Evolutionary conservation across 2,888 invertebrate species (phyloP).

Genomic region (Craniophora ligustri): DNA sequence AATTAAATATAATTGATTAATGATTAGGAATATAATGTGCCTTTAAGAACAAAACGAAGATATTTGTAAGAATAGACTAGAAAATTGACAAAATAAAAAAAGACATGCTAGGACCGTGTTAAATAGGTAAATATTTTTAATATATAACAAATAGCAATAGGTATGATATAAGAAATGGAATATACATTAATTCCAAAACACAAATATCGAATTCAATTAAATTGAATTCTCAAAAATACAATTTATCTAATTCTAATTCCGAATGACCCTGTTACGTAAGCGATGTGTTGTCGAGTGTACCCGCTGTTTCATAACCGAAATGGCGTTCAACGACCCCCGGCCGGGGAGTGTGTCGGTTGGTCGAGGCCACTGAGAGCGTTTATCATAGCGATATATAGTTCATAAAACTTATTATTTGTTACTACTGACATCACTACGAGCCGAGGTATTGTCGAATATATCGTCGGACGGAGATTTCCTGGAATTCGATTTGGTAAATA

Average conservation of each 20-base stretch:
- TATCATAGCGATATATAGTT: conserved; percentile 73
- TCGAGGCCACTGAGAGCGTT: conserved; percentile 79
- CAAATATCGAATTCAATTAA: neutral
- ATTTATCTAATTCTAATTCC: conserved; percentile 16
- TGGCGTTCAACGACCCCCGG: conserved; percentile 76
- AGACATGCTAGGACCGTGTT: no score
- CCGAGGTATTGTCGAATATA: conserved; percentile 5
- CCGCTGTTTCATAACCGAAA: conserved; percentile 79
- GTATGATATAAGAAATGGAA: no score
- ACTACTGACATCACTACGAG: conserved; percentile 19
- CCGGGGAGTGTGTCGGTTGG: conserved; percentile 84
- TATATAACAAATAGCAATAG: no score
- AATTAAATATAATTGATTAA: no score
- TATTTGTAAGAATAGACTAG: no score
- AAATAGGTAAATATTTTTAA: no score
- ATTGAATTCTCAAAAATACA: neutral
- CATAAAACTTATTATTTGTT: conserved; percentile 50
- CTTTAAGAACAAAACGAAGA: no score
- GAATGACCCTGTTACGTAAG: conserved; percentile 39
- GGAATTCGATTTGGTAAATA: neutral
- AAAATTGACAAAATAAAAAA: no score
- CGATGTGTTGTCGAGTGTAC: conserved; percentile 48
- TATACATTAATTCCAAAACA: neutral
- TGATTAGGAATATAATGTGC: no score
- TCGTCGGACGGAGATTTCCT: conserved; percentile 7